phyloP scores from a whole-genome alignment of 2,888 invertebrate species.

The Azorinus chamasolen region DNA sequence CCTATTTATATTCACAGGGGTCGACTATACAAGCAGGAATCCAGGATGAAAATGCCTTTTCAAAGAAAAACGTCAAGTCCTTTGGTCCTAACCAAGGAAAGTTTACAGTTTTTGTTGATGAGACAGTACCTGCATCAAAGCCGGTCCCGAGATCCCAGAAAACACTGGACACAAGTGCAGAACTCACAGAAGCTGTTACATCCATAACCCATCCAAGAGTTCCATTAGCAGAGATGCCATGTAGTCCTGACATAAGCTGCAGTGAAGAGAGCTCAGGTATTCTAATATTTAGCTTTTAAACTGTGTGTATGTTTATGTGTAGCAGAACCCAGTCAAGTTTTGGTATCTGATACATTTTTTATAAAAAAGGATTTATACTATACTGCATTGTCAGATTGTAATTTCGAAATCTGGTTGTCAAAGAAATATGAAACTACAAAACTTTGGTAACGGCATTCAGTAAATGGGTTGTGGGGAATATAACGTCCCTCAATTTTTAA shows the following conservation, averaged over 20 bases:
- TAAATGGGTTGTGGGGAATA: no score
- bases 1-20: no score
- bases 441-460: no score
- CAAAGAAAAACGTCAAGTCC: conserved; percentile 63
- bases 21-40: no score
- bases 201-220: conserved; percentile 55
- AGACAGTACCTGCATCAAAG: conserved; percentile 30
- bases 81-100: conserved; percentile 60
- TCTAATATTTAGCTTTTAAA: background rate
- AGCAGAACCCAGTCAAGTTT: no score
- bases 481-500: no score
- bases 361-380: no score
- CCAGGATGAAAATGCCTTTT: conserved; percentile 77
- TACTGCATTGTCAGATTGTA: no score
- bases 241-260: conserved; percentile 50
- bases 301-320: background rate
- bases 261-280: conserved; percentile 52
- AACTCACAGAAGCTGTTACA: conserved; percentile 52
- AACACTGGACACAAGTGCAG: conserved; percentile 33
- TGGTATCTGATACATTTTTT: no score
- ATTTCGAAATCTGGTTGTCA: no score
- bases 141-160: conserved; percentile 49
- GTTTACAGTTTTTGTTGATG: conserved; percentile 76
- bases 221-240: conserved; percentile 42
- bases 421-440: no score